Evolutionary conservation across 2,888 invertebrate genomes (phyloP), one percentile per base, ranked within the genome.

Genomic region (Ceriagrion tenellum): DNA sequence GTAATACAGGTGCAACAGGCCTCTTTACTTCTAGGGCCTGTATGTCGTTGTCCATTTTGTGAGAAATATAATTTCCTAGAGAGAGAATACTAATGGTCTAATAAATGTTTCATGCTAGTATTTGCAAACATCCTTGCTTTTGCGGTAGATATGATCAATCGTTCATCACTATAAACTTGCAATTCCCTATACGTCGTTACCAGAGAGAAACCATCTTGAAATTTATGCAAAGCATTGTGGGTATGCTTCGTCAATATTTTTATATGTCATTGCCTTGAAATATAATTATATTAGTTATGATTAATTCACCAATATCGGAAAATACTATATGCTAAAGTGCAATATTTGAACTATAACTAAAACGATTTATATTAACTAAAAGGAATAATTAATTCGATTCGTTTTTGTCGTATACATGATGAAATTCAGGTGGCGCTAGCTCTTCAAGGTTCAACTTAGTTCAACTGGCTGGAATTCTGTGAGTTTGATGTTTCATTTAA

Each of bases 1-100:
- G 95, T 91, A 95, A 95, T 90, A 95, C 95, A 93, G 95, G 96
- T 95, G 95, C 95, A 95, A 95, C 95, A 95, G 95, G 95, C 95
- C 95, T 95, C 95, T 95, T 95, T 91, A 95, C 55, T 93, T 95
- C 95, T 95, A 95, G 95, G 95, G 95, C 91, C 95, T 96, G 95
- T 59, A 91, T 47, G 95, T 90, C 95, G 95, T 95, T 95, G 96
- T 96, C 95, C 96, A 96, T 96, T 74, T 93, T 95, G 89, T 89
- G 40, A 40, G 74, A 47, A 40, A 35, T 63, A 26, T 89, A 89
- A 35, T 40, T 47, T 55, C 35, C 8, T 16, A 40, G 3, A 69
- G 55, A 35, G 69, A 93, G 69, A 93, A 47, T 93, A 93, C 93
- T 93, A 93, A 74, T 69, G 47, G 47, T 69, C 55, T 69, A 93